Conservation (phyloP, 2,797 vertebrate genomes). For the Stomatorhinus walkeri region DNA sequence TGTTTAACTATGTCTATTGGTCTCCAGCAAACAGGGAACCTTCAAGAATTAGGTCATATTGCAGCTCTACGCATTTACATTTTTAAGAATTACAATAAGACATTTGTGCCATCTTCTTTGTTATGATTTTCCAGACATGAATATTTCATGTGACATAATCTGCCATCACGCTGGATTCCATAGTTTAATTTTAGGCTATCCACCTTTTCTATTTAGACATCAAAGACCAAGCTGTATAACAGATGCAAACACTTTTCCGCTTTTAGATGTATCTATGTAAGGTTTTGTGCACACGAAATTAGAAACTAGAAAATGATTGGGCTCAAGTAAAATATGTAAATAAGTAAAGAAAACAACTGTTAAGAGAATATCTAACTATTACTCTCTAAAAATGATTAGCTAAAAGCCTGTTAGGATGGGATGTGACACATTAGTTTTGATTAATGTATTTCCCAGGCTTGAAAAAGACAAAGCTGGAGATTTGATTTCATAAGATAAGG, state of each 20-base stretch:
- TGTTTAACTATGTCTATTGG: not conserved
- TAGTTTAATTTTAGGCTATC: not conserved
- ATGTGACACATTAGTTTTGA: not conserved
- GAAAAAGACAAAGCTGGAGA: not conserved
- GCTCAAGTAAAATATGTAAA: not conserved
- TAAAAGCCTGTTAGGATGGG: not conserved
- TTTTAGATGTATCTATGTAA: not conserved
- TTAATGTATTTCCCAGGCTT: not conserved
- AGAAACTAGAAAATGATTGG: not conserved
- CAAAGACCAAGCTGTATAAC: not conserved
- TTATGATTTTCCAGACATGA: not conserved
- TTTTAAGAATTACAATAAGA: not conserved
- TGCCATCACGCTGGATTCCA: not conserved
- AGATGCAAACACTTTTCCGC: not conserved
- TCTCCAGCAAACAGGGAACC: not conserved
- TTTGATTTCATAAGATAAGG: not conserved
- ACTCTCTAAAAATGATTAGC: not conserved
- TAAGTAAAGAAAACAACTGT: not conserved
- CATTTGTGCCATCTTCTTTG: not conserved
- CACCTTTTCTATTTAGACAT: not conserved
- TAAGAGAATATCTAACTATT: not conserved
- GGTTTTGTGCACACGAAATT: not conserved
- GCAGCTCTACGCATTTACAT: not conserved
- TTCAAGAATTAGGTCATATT: not conserved
- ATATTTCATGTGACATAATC: not conserved